Base-by-base conservation (phyloP, 2,797 vertebrate genomes). In the Channallabes apus region DNA sequence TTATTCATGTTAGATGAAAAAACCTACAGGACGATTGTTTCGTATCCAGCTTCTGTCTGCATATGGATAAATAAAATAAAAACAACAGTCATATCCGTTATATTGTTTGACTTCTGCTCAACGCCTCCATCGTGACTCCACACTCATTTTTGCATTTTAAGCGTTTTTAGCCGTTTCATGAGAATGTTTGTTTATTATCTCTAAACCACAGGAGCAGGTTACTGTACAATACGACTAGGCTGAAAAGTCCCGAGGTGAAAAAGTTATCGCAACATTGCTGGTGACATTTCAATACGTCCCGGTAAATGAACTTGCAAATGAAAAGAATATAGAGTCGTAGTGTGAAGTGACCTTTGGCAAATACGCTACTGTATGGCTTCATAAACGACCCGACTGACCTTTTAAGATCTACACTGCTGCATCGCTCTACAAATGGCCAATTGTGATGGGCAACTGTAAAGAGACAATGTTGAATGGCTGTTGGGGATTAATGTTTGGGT, bases 361-460 rank as follows among this genome's bases (percentile, higher is more conserved):
- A 72, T 27, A 27, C 41, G 35, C 58, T 38, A 71, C 80, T 71
- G 32, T 83, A 58, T 5, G 22, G 38, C 56, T 67, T 32, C 24
- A 80, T 29, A 68, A 75, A 67, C 14, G 24, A 7, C 72, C 38
- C 0, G n/a, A 69, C 32, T 86, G 80, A 87, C 83, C 84, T 86
- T 88, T 85, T 18, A 80, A 72, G n/a, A 83, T 20, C 56, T 64
- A 68, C 58, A 54, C 32, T 35, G 76, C 75, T 46, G 56, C 68
- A 18, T 22, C 18, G 38, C 69, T 73, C 58, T 56, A 83, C 75
- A 88, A 80, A 54, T 27, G 75, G n/a, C 80, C 61, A 54, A 88
- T 76, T 88, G 82, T 86, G 24, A 82, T n/a, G 35, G n/a, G 56
- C n/a, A 32, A 78, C 80, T 77, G 72, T 84, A 86, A 78, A 86